Evolutionary conservation across 2,797 vertebrate species (phyloP).

Genomic region (Emydoidea blandingii): DNA sequence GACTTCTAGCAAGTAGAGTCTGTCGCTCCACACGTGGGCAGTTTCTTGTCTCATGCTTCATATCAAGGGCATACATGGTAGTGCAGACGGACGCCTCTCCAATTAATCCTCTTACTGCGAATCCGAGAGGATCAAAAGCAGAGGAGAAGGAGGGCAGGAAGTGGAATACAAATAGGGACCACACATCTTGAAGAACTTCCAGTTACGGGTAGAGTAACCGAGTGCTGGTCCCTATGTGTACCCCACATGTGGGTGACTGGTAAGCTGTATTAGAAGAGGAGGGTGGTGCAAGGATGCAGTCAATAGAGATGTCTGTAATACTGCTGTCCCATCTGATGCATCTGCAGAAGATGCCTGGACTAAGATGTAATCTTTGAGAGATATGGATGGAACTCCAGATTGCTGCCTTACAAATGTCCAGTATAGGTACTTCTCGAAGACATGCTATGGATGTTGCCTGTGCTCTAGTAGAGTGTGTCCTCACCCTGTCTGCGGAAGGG

Average conservation of each 20-base stretch:
- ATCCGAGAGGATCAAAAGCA: no score
- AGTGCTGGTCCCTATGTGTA: not conserved
- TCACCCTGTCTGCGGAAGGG: not conserved
- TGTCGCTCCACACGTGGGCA: no score
- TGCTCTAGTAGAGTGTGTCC: not conserved
- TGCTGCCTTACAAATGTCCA: no score
- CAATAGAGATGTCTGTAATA: not conserved
- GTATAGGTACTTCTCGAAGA: not conserved
- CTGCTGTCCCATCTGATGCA: not conserved
- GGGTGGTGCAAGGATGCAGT: not conserved
- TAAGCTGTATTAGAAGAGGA: not conserved
- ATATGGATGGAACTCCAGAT: not conserved
- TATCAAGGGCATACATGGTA: no score
- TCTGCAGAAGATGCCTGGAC: not conserved
- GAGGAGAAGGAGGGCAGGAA: no score
- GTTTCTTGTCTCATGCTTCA: no score
- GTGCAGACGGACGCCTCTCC: no score
- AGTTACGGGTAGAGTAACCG: no score
- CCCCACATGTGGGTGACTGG: not conserved
- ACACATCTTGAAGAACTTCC: no score
- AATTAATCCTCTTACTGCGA: no score
- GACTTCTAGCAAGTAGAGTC: not conserved
- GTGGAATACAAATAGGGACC: no score
- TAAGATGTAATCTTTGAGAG: not conserved
- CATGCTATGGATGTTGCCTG: not conserved